Evolutionary conservation across 1,140 invertebrate species (phyloP).

Genomic region (Drosophila neocordata): DNA sequence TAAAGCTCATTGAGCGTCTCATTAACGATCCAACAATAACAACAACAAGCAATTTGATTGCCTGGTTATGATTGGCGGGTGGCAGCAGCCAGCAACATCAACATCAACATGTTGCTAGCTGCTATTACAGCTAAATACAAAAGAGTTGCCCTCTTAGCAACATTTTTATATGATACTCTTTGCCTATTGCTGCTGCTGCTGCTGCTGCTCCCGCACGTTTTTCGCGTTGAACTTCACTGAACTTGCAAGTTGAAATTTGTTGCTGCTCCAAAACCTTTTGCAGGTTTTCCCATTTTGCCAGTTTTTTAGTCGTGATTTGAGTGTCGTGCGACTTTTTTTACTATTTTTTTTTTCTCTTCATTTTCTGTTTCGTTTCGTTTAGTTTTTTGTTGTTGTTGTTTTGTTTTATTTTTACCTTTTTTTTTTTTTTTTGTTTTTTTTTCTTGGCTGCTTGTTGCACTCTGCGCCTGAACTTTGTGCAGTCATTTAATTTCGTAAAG

Average conservation of each 20-base stretch:
- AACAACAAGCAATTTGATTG: slow-evolving; percentile 65
- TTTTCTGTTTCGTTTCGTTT: too few species aligned
- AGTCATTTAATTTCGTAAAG: slow-evolving; percentile 69
- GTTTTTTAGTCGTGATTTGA: slow-evolving; percentile 70
- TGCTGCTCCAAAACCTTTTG: slow-evolving; percentile 51
- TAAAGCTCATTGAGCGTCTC: slow-evolving; percentile 61
- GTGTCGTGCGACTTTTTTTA: slow-evolving; percentile 77
- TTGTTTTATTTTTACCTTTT: slow-evolving; percentile 48
- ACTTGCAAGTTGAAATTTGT: slow-evolving; percentile 68
- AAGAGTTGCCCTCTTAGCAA: slow-evolving; percentile 26
- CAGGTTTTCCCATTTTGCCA: slow-evolving; percentile 41
- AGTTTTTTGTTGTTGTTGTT: background rate
- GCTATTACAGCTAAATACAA: too few species aligned
- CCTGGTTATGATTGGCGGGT: slow-evolving; percentile 65
- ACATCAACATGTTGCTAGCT: slow-evolving; percentile 33
- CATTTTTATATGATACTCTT: slow-evolving; percentile 7
- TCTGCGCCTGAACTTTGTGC: slow-evolving; percentile 71
- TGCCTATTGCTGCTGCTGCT: background rate
- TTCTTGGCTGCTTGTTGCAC: slow-evolving; percentile 30
- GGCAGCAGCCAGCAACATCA: background rate
- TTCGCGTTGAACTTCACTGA: slow-evolving; percentile 79
- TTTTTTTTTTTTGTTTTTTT: slow-evolving; percentile 26
- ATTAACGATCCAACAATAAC: slow-evolving; percentile 46
- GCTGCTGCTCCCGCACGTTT: slow-evolving; percentile 78
- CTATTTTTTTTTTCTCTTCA: slow-evolving; percentile 62